Conservation (phyloP, 2,888 invertebrate genomes). For the Sceliomorpha sp. region DNA sequence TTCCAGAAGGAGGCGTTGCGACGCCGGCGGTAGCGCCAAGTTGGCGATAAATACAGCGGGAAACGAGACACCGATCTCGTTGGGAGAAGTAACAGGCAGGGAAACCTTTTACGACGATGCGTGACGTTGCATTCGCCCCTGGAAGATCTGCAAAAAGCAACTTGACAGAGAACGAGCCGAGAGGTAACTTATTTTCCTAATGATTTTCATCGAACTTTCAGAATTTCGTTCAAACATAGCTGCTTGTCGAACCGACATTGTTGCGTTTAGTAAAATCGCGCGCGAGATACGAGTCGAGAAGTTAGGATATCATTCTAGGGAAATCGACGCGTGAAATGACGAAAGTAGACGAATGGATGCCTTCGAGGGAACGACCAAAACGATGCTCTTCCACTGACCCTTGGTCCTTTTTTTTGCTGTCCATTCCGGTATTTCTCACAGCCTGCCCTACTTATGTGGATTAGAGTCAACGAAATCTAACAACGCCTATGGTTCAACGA, state of each 20-base stretch:
- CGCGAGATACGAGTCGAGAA: no score
- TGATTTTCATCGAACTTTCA: no score
- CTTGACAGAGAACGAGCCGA: constrained; percentile 11
- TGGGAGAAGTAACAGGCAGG: no score
- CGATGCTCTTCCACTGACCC: constrained; percentile 25
- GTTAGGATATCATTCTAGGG: no score
- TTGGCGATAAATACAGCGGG: constrained; percentile 5
- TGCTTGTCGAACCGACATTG: no score
- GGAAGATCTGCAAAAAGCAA: constrained; percentile 1
- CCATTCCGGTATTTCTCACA: constrained; percentile 16
- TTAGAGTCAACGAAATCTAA: constrained; percentile 26
- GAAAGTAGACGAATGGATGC: no score
- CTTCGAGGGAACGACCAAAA: constrained; percentile 7
- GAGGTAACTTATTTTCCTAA: constrained; percentile 31
- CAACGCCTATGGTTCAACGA: constrained; percentile 33
- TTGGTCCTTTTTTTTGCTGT: constrained; percentile 12
- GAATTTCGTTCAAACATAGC: no score
- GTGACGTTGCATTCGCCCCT: constrained; percentile 32
- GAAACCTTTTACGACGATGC: constrained; percentile 13
- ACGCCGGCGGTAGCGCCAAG: constrained; percentile 3
- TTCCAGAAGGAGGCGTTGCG: constrained; percentile 3
- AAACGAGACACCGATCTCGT: constrained; percentile 17
- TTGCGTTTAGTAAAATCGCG: no score
- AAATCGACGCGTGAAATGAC: no score
- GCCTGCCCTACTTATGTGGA: constrained; percentile 37